Base-by-base conservation (phyloP, 2,113 vertebrate genomes). In the Lucifuga dentata region DNA sequence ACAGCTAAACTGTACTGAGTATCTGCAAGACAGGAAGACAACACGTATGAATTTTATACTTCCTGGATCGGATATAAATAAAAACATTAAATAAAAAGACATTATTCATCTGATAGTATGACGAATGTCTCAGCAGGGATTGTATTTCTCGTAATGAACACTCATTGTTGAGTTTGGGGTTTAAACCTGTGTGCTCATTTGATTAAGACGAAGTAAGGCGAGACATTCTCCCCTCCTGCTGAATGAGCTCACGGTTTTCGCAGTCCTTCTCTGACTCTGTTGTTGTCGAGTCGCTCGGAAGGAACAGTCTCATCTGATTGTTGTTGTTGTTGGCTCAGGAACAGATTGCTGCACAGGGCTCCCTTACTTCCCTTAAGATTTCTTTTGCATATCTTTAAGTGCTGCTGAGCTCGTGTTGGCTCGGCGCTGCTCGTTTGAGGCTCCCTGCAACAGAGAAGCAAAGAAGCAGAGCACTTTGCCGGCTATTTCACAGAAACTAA, bases 401-500 rank as follows among this genome's bases (percentile, higher is more conserved):
- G 38, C 5, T 1, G 55, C 20, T 35, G 13, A 1, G 44, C 76
- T 68, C 21, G n/a, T 24, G 45, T 65, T 55, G 39, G 46, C 51
- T 13, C 33, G 21, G n/a, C 3, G 11, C 40, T 3, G 33, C 63
- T 45, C 36, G 51, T 80, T 77, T 80, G 59, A 76, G 72, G 46
- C 55, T 61, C 9, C 1, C 11, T 45, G 46, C 29, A 46, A 80
- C 7, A 7, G 7, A 5, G 26, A 29, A 29, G 26, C 3, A 44
- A 55, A 66, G 63, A 57, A 41, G 24, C 60, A 35, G 55, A 67
- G 50, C 50, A n/a, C 56, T 83, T 55, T 78, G 58, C 26, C 33
- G 56, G 41, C 55, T 21, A 9, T 56, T 70, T 77, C 49, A 49
- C 73, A 56, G 55, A 12, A 46, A 65, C 44, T 70, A 64, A 67